phyloP scores from a whole-genome alignment of 2,888 invertebrate genomes.

The Thecophora atra region DNA sequence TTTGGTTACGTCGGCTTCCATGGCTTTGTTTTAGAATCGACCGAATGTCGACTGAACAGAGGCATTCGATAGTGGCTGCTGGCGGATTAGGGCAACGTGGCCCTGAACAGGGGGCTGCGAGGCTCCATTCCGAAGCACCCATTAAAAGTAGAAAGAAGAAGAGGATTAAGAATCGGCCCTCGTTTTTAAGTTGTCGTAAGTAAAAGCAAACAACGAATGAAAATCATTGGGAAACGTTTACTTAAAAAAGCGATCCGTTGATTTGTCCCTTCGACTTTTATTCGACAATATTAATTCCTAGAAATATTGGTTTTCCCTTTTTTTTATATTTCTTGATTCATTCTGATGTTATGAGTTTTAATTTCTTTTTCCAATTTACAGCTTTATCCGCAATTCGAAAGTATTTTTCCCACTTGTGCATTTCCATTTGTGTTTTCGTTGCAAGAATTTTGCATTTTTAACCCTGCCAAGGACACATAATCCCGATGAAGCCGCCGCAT shows the following conservation, averaged over 20 bases:
- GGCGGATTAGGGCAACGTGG: background rate
- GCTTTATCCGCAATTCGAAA: background rate
- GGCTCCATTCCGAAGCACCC: too few species aligned
- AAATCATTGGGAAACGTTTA: slow-evolving; percentile 6
- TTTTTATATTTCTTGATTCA: too few species aligned
- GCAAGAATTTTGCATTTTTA: too few species aligned
- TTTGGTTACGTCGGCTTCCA: slow-evolving; percentile 14
- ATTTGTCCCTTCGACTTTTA: too few species aligned
- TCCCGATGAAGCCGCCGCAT: background rate
- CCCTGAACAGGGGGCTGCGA: background rate
- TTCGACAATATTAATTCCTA: too few species aligned
- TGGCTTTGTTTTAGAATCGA: background rate
- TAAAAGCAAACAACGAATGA: background rate
- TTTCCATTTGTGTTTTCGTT: too few species aligned
- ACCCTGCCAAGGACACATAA: background rate
- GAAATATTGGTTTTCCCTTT: too few species aligned
- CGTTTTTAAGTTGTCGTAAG: background rate
- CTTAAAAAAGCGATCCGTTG: background rate
- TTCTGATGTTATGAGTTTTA: too few species aligned
- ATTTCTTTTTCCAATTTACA: background rate
- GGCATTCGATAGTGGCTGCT: background rate
- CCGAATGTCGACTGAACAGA: background rate
- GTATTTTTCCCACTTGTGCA: too few species aligned
- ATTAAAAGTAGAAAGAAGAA: background rate
- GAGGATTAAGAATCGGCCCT: background rate